Evolutionary conservation across 2,888 invertebrate species (phyloP), one percentile per base, ranked within the genome.

Genomic region (Masnerella sp.): DNA sequence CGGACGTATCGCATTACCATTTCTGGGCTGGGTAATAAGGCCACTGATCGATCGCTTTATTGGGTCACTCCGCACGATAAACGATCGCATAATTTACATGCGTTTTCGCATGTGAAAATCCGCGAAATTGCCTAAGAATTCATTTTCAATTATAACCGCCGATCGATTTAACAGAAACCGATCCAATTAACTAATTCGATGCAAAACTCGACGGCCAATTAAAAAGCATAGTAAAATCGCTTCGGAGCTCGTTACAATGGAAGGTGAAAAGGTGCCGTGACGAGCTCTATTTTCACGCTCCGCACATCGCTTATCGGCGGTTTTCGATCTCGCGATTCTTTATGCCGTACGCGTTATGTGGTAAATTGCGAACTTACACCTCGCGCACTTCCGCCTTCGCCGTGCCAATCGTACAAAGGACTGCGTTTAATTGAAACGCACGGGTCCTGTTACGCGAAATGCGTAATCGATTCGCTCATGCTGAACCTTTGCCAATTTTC

Each of bases 1-100:
- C 61, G 56, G 59, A 67, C 67, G 49, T 72, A 67, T 72, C 56
- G 61, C 18, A 42, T 61, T 56, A 61, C 61, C 67, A 38, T 65
- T 72, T 38, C 52, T 17, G 17, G 28, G n/a, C 47, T 20, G 5
- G 4, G 20, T 65, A 40, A 65, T 40, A 59, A 45, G 54, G 43
- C 54, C 65, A 43, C 49, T 62, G 42, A 64, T 71, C 40, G 25
- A 64, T 36, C 54, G 25, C 49, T 72, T 61, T 70, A 56, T 70
- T 61, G 34, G 54, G 58, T 68, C 58, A 68, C 2, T 58, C 25
- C 34, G 34, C 45, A 68, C 42, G 58, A 51, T 59, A 20, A 59
- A 51, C 59, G 51, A 58, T 58, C 38, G 30, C 40, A 30, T 42
- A 51, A 51, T 38, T 54, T 54, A 49, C 30, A 40, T n/a, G 34